Evolutionary conservation across 2,113 vertebrate genomes (phyloP), one percentile per base, ranked within the genome.

Genomic region (Lichenostomus cassidix): DNA sequence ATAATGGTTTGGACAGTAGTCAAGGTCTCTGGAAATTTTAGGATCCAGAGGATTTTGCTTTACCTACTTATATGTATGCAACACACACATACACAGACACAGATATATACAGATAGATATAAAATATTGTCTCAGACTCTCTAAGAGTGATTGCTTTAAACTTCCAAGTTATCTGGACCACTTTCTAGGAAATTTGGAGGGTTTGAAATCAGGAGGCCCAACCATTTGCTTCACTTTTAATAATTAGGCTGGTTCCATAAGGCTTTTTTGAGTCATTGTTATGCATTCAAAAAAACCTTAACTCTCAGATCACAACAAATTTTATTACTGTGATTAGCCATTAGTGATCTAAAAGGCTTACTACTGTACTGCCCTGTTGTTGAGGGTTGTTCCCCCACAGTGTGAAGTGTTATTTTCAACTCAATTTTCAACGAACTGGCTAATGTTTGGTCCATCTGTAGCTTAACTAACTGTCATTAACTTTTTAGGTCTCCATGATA

Each of bases 381-480:
- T 71, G 42, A 93, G 33, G 35, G 59, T 87, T 87, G 58, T 47
- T 83, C 31, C 15, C 47, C 49, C n/a, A 44, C 56, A 56, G 37
- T 35, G 35, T 60, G 47, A 83, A 85, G 29, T 52, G 27, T n/a
- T 78, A 21, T 78, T 95, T 95, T 60, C 46, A 89, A 39, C 41
- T 20, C 39, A 39, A 8, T 83, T 95, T 94, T 80, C 79, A 96
- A 86, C 2, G 7, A 91, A 78, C 41, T 7, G 1, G 10, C 35
- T 82, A 79, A 86, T 4, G 1, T 90, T 95, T 79, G 46, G 31
- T 93, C 59, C 41, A 39, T 94, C 76, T 67, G 73, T 88, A 89
- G 53, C n/a, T 94, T 91, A 94, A 73, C 71, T 90, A 92, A 94
- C 50, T 87, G 78, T 91, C 93, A 77, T 95, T 93, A 96, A 89